Conservation (phyloP, 2,888 invertebrate species). For the Agrotis exclamationis region DNA sequence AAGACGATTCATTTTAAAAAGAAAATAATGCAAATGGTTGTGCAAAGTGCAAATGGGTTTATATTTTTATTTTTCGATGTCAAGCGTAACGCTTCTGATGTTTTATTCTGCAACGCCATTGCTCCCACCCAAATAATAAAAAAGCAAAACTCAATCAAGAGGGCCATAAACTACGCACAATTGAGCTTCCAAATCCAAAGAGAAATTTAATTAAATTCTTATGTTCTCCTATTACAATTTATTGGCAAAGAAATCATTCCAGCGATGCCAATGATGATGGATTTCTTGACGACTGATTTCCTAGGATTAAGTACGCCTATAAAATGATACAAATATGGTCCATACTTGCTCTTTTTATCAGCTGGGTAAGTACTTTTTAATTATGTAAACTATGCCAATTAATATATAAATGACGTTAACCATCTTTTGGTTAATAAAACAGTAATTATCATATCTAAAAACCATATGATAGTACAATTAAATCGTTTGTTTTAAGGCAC, state of each 20-base stretch:
- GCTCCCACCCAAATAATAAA: constrained; percentile 25
- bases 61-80: too few species aligned
- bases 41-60: too few species aligned
- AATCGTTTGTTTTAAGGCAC: constrained; percentile 65
- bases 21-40: too few species aligned
- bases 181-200: constrained; percentile 67
- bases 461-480: not conserved
- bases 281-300: constrained; percentile 69
- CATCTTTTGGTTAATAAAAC: not conserved
- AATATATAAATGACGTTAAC: not conserved
- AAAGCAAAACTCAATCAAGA: constrained; percentile 58
- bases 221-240: constrained; percentile 68
- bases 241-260: constrained; percentile 74
- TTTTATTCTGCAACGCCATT: constrained; percentile 11
- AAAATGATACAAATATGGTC: constrained; percentile 81
- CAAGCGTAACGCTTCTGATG: not conserved
- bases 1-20: too few species aligned
- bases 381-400: not conserved
- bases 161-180: constrained; percentile 69
- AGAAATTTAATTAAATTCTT: constrained; percentile 79
- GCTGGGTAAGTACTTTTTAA: constrained; percentile 73
- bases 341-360: constrained; percentile 72
- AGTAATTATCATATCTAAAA: not conserved
- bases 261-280: constrained; percentile 71
- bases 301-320: constrained; percentile 72